Evolutionary conservation across 2,797 vertebrate genomes (phyloP), one percentile per base, ranked within the genome.

Genomic region (Tympanoctomys barrerae): DNA sequence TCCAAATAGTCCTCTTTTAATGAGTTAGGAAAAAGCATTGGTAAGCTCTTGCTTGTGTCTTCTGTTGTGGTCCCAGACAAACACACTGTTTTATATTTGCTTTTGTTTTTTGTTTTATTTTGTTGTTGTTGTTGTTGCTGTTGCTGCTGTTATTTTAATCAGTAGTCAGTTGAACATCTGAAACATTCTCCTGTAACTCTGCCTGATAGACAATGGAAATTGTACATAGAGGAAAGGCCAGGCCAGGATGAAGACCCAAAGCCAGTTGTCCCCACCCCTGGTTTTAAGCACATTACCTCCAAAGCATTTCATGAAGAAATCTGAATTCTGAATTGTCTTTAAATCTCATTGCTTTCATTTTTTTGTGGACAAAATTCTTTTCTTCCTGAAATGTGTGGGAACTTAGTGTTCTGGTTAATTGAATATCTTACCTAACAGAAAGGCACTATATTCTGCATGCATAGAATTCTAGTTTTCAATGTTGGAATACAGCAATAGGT

Each of bases 231-330:
- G 19, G 11, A 75, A 86, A 90, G 33, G 36, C 1, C 28, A 73
- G 5, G 62, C 16, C 16, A 88, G 28, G 49, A 78, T 49, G 46
- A 62, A 92, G 62, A 62, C 46, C 33, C 16, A n/a, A 78, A 85
- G 49, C 94, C 85, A 61, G 19, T 2, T 33, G n/a, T 78, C 68
- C 64, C 71, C 19, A 1, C n/a, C 59, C 57, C 21, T 59, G 54
- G 46, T 36, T 14, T 68, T 5, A 49, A 24, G n/a, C 21, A 57
- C 26, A 36, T 46, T 39, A 61, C 31, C 22, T 87, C 73, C 86
- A 66, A 68, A 71, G 31, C 7, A 7, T 59, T 94, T 91, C 84
- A 88, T n/a, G 33, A 80, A 95, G 91, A n/a, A 86, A 77, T 26
- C 14, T 77, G 42, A 77, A 77, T 77, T 26, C 42, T 46, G 39